phyloP scores from a whole-genome alignment of 2,888 invertebrate genomes.

The Hanleya hanleyi region DNA sequence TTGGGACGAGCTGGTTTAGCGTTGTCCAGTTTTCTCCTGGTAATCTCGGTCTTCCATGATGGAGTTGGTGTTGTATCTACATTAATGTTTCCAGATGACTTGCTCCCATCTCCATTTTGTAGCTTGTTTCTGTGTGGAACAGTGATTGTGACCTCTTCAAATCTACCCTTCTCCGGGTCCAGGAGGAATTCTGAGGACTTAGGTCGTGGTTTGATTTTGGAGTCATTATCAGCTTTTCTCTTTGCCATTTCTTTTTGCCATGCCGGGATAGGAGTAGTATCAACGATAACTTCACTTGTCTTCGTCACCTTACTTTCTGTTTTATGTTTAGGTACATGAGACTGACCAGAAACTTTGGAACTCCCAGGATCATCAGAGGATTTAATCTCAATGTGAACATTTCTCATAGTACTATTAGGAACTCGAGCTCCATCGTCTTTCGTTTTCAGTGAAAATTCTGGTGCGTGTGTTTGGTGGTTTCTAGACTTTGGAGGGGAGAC shows the following conservation, averaged over 20 bases:
- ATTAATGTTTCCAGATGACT: background rate
- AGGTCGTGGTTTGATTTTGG: background rate
- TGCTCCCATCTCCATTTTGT: too few species aligned
- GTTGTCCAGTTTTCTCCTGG: slow-evolving; percentile 25
- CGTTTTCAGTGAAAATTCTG: too few species aligned
- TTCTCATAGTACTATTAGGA: too few species aligned
- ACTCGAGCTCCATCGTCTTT: too few species aligned
- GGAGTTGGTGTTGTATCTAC: slow-evolving; percentile 25
- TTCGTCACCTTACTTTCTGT: background rate
- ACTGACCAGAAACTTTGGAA: too few species aligned
- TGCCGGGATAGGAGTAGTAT: slow-evolving; percentile 30
- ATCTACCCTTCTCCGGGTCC: background rate
- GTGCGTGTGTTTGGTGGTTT: too few species aligned
- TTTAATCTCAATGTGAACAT: too few species aligned
- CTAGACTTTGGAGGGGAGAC: too few species aligned
- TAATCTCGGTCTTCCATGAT: slow-evolving; percentile 46
- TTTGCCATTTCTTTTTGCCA: slow-evolving; percentile 47
- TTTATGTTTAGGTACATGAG: background rate
- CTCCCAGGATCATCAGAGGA: too few species aligned
- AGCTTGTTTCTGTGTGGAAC: background rate
- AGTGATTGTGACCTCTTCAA: background rate
- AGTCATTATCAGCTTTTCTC: slow-evolving; percentile 21
- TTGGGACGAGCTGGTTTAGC: slow-evolving; percentile 17
- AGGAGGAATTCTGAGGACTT: background rate
- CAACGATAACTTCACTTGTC: background rate